Percentiles rank a stretch among this genome's conserved stretches.
Evolutionary conservation across 2,888 invertebrate species (phyloP).

Genomic region (Epistrophe eligans): DNA sequence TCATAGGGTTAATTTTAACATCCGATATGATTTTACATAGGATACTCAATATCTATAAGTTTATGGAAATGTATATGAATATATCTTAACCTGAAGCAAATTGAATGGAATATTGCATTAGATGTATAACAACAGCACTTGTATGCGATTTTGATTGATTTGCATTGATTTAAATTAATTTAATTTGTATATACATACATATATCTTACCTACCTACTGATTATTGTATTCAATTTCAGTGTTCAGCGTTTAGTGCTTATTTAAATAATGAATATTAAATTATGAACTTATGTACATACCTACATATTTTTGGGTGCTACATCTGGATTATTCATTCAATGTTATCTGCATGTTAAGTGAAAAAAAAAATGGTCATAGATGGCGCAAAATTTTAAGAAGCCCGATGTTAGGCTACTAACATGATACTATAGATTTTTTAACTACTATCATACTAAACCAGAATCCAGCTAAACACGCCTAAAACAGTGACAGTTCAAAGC

Average conservation of each 20-base stretch:
- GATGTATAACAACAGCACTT: neutral
- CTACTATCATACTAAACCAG: too few species aligned
- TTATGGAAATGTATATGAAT: neutral
- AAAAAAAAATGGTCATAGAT: too few species aligned
- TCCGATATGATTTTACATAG: neutral
- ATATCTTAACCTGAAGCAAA: neutral
- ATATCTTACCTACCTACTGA: neutral
- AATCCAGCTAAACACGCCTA: too few species aligned
- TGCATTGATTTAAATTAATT: slow-evolving; percentile 16
- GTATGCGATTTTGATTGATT: slow-evolving; percentile 16
- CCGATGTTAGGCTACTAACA: too few species aligned
- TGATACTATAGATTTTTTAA: too few species aligned
- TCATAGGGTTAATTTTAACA: neutral
- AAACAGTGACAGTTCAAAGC: too few species aligned
- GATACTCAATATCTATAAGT: neutral
- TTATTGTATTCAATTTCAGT: neutral
- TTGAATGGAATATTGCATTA: neutral
- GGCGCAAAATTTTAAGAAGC: too few species aligned
- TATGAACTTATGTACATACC: too few species aligned
- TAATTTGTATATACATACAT: too few species aligned
- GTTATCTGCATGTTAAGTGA: too few species aligned
- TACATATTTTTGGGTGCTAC: too few species aligned
- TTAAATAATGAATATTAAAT: neutral
- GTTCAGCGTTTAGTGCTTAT: neutral
- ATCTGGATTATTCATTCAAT: too few species aligned